These are phyloP conservation scores for Papilio polyxenes DNA, from an alignment of 1,140 invertebrate species.

Conservation along the genomic window DNA sequence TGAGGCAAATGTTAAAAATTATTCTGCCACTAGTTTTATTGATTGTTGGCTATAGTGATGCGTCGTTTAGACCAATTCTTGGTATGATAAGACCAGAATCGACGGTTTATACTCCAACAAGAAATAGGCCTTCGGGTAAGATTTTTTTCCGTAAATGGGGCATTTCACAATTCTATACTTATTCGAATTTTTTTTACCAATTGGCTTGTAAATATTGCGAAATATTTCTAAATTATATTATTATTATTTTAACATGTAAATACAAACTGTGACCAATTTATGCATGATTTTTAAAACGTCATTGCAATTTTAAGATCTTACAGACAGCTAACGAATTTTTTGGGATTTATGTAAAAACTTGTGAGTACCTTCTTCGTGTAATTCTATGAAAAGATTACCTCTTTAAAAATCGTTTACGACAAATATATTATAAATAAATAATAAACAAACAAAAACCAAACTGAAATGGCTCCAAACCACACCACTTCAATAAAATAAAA, in stretches of 20 bases:
- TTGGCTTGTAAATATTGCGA: conserved; percentile 37
- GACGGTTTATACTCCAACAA: conserved; percentile 42
- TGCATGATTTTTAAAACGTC: background rate
- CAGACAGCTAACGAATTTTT: too few relatives aligned
- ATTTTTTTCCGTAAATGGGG: conserved; percentile 49
- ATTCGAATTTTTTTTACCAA: conserved; percentile 22
- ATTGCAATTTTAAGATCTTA: background rate
- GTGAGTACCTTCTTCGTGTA: too few relatives aligned
- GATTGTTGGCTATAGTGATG: conserved; percentile 40
- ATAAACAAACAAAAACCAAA: background rate
- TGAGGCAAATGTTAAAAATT: conserved; percentile 32
- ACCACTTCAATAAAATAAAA: background rate
- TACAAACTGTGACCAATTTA: background rate
- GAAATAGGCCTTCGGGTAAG: conserved; percentile 45
- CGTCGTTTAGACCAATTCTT: conserved; percentile 46
- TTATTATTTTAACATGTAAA: too few relatives aligned
- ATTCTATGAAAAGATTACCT: background rate
- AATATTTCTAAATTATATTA: background rate
- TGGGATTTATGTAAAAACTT: too few relatives aligned
- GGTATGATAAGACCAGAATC: conserved; percentile 43
- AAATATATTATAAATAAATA: too few relatives aligned
- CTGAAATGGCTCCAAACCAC: background rate
- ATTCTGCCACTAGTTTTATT: conserved; percentile 38
- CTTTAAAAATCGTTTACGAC: too few relatives aligned
- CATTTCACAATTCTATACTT: conserved; percentile 33